phyloP scores from a whole-genome alignment of 2,797 vertebrate genomes.

The Chloroceryle inda region DNA sequence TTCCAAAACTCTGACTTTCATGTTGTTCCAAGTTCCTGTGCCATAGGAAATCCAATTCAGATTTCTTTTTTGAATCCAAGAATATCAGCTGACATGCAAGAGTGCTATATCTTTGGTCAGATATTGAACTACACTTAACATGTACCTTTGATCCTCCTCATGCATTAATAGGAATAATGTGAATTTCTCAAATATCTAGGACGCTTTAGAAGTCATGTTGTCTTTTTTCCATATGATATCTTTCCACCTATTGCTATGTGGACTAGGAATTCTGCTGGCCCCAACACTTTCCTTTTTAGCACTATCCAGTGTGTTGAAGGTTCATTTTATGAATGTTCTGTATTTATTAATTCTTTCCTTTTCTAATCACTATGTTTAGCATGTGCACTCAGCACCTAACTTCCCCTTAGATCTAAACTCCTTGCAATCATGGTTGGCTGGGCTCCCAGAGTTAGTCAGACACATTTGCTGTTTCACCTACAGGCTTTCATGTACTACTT shows the following conservation, averaged over 20 bases:
- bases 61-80: constrained; percentile 5
- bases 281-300: background rate
- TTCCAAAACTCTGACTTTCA: constrained; percentile 38
- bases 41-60: constrained; percentile 32
- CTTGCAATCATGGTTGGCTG: constrained; percentile 58
- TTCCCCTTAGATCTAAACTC: constrained; percentile 36
- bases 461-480: constrained; percentile 51
- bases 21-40: constrained; percentile 44
- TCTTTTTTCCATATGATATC: background rate
- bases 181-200: constrained; percentile 24
- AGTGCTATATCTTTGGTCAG: background rate
- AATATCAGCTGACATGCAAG: constrained; percentile 26
- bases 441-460: constrained; percentile 47
- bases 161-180: constrained; percentile 42
- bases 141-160: constrained; percentile 17
- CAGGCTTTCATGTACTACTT: constrained; percentile 2
- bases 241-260: background rate
- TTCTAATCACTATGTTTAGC: constrained; percentile 63
- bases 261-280: background rate
- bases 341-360: constrained; percentile 72
- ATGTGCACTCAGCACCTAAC: constrained; percentile 53
- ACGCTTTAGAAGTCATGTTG: constrained; percentile 19
- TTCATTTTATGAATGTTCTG: background rate
- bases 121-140: background rate
- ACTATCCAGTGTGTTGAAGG: background rate